Conservation (phyloP, 1,140 invertebrate genomes). For the Pogonomyrmex barbatus region DNA sequence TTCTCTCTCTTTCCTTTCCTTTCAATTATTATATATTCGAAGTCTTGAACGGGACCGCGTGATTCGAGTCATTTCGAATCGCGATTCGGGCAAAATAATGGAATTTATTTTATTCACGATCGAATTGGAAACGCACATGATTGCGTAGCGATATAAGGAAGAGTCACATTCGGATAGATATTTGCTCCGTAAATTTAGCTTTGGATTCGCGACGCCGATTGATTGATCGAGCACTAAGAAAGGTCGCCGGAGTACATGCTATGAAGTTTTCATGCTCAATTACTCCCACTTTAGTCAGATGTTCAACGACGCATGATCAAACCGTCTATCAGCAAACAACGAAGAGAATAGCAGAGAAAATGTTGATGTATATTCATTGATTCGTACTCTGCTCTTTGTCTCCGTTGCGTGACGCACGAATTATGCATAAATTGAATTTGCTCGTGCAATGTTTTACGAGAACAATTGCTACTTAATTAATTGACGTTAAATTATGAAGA, state of each 20-base stretch:
- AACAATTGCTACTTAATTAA: background rate
- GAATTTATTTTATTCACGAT: constrained; percentile 7
- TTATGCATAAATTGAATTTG: background rate
- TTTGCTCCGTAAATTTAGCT: background rate
- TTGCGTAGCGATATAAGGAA: background rate
- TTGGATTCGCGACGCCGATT: constrained; percentile 47
- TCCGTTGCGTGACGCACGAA: background rate
- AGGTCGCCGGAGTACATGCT: constrained; percentile 69
- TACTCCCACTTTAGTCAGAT: constrained; percentile 68
- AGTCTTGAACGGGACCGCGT: background rate
- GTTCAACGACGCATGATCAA: constrained; percentile 69
- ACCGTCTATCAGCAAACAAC: constrained; percentile 51
- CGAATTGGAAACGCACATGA: background rate
- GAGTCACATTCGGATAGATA: no score
- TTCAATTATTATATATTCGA: background rate
- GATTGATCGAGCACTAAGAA: constrained; percentile 71
- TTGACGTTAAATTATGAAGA: background rate
- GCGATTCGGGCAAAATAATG: background rate
- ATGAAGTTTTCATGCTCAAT: constrained; percentile 76
- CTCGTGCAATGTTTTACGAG: background rate
- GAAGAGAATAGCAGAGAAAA: constrained; percentile 18
- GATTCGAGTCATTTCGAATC: background rate
- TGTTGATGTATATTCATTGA: constrained; percentile 10
- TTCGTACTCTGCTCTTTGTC: background rate
- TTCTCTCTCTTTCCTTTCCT: background rate